phyloP scores from a whole-genome alignment of 2,888 invertebrate species.

The Hypomecis punctinalis region DNA sequence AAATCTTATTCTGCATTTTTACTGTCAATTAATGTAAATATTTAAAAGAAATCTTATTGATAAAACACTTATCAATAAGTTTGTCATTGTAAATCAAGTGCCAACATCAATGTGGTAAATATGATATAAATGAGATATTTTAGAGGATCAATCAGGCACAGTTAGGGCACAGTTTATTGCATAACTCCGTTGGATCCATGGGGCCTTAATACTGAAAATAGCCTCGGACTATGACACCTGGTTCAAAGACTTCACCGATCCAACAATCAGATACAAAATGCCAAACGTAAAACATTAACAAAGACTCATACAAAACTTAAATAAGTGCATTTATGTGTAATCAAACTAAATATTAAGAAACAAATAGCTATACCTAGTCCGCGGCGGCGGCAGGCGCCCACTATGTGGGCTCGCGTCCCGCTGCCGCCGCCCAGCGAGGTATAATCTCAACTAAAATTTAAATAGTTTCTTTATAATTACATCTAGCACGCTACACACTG shows the following conservation, averaged over 20 bases:
- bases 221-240: constrained; percentile 52
- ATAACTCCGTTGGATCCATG: constrained; percentile 48
- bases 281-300: constrained; percentile 55
- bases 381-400: constrained; percentile 56
- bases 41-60: constrained; percentile 63
- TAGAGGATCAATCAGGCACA: constrained; percentile 41
- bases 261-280: constrained; percentile 47
- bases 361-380: constrained; percentile 54
- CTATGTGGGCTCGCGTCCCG: constrained; percentile 57
- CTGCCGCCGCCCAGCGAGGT: constrained; percentile 52
- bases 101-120: constrained; percentile 43
- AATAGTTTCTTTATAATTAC: constrained; percentile 38
- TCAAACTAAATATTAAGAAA: constrained; percentile 66
- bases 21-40: constrained; percentile 59
- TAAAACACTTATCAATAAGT: constrained; percentile 60
- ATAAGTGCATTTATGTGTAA: constrained; percentile 69
- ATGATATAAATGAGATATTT: constrained; percentile 33
- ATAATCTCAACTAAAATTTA: constrained; percentile 42
- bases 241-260: constrained; percentile 50
- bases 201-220: constrained; percentile 55
- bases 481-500: constrained; percentile 56
- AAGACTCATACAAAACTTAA: constrained; percentile 69
- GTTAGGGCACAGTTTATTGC: constrained; percentile 27
- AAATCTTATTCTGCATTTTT: constrained; percentile 77
- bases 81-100: constrained; percentile 59